Percentiles rank a stretch among this genome's conserved stretches.
phyloP scores from a whole-genome alignment of 2,113 vertebrate species.

The Corythoichthys haematopterus region DNA sequence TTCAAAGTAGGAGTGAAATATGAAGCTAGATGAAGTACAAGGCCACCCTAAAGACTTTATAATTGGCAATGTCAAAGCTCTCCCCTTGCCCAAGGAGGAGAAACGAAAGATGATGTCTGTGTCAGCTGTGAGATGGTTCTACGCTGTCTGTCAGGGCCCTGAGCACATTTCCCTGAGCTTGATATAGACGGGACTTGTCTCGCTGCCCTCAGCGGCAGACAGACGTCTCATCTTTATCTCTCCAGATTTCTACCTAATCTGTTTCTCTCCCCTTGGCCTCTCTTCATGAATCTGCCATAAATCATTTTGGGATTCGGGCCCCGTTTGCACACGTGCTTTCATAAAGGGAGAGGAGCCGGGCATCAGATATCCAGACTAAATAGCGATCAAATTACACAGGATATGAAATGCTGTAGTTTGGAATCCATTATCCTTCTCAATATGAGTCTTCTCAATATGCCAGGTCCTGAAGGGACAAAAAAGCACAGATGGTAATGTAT shows the following conservation, averaged over 20 bases:
- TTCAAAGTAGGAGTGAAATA: conserved; percentile 26
- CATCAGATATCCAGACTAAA: conserved; percentile 65
- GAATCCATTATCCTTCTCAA: conserved; percentile 68
- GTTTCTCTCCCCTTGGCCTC: conserved; percentile 69
- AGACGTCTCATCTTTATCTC: conserved; percentile 75
- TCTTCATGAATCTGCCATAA: conserved; percentile 75
- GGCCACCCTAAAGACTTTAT: conserved; percentile 48
- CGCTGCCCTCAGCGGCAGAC: conserved; percentile 69
- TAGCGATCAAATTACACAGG: conserved; percentile 64
- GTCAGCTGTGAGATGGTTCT: conserved; percentile 63
- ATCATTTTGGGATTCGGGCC: conserved; percentile 72
- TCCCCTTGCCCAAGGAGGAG: conserved; percentile 57
- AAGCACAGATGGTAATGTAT: conserved; percentile 68
- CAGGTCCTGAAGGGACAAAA: conserved; percentile 65
- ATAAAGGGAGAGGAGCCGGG: conserved; percentile 63
- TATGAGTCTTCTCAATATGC: conserved; percentile 65
- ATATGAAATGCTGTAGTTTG: conserved; percentile 69
- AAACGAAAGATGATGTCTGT: conserved; percentile 65
- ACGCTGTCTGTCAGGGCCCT: conserved; percentile 68
- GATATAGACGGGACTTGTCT: conserved; percentile 69
- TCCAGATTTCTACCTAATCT: conserved; percentile 76
- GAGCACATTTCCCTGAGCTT: conserved; percentile 64
- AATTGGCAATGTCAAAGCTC: conserved; percentile 63
- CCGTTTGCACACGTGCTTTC: conserved; percentile 67
- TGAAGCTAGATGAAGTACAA: conserved; percentile 38